A percentile compares a stretch with the other conserved stretches of the same genome.
These are phyloP conservation scores for Ondatra zibethicus DNA, from an alignment of 2,113 vertebrate species.

Conservation along the genomic window DNA sequence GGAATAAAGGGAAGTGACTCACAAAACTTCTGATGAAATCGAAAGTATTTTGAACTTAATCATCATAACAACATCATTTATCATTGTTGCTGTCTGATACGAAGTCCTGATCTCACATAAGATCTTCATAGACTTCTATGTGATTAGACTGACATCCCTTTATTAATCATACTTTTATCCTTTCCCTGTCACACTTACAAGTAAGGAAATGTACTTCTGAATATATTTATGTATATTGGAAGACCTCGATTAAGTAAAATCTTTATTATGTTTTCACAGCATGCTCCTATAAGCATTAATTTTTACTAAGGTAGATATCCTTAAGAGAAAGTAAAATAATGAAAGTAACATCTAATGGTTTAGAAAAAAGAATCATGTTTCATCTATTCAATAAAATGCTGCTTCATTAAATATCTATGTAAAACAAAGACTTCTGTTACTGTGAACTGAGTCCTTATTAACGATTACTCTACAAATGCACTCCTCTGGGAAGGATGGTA, in stretches of 20 bases:
- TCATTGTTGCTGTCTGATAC: neutral
- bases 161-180: neutral
- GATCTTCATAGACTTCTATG: neutral
- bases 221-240: neutral
- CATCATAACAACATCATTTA: neutral
- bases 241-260: constrained; percentile 25
- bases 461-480: neutral
- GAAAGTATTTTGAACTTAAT: constrained; percentile 15
- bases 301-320: neutral
- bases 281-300: neutral
- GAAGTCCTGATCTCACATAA: neutral
- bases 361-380: neutral
- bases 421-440: neutral
- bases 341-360: constrained; percentile 22
- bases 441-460: constrained; percentile 24
- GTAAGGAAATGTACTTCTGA: constrained; percentile 17
- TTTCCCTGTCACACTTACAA: neutral
- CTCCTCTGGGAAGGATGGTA: neutral
- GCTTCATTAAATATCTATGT: neutral
- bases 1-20: neutral
- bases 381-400: constrained; percentile 34
- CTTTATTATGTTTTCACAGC: constrained; percentile 15
- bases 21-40: neutral
- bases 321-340: constrained; percentile 44
- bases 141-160: neutral